These are phyloP conservation scores for Dryococelus australis DNA, from an alignment of 2,888 invertebrate species.

Conservation along the genomic window DNA sequence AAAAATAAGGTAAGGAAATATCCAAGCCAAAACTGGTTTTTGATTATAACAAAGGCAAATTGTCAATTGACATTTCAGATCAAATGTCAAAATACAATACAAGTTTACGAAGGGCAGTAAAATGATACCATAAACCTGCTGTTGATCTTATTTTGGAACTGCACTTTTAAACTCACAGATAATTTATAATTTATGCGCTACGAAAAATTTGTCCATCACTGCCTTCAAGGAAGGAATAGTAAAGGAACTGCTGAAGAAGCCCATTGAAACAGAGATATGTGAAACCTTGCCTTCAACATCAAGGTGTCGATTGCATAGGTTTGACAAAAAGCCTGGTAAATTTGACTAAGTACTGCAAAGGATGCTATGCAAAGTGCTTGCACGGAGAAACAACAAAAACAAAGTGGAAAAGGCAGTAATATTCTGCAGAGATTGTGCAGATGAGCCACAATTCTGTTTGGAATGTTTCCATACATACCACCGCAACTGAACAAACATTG, in stretches of 20 bases:
- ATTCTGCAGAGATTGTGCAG: slow-evolving; percentile 2
- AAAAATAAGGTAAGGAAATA: not conserved
- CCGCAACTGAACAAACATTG: no score
- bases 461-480: not conserved
- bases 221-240: not conserved
- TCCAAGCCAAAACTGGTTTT: not conserved
- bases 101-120: not conserved
- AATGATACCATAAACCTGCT: not conserved
- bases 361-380: not conserved
- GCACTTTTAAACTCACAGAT: not conserved
- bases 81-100: not conserved
- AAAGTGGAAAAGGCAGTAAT: no score
- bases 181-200: not conserved
- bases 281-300: not conserved
- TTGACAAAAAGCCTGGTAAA: not conserved
- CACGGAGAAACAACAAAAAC: not conserved
- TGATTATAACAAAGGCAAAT: not conserved
- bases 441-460: not conserved
- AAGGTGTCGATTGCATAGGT: not conserved
- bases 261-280: not conserved
- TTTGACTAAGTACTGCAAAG: slow-evolving; percentile 6
- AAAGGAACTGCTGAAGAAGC: not conserved
- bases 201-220: not conserved
- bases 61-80: not conserved
- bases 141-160: not conserved